phyloP scores from a whole-genome alignment of 2,113 vertebrate genomes.

The Micronisus gabar region DNA sequence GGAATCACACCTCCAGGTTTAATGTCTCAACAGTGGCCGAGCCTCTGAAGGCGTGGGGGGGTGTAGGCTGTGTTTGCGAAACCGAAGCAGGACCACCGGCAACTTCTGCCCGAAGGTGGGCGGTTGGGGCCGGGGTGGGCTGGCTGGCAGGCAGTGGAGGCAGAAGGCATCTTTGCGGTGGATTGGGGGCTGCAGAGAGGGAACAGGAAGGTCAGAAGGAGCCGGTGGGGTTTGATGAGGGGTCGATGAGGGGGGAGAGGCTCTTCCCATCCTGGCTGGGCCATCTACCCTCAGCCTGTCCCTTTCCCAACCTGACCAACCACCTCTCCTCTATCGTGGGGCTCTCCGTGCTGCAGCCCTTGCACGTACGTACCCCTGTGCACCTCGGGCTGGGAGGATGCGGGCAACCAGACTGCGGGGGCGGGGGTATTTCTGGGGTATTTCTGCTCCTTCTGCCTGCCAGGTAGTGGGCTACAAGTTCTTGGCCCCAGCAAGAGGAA shows the following conservation, averaged over 20 bases:
- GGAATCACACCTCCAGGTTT: background rate
- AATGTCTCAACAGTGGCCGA: background rate
- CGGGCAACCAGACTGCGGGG: accelerated
- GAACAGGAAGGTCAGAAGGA: background rate
- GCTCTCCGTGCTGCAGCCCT: background rate
- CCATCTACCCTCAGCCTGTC: background rate
- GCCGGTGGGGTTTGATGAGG: background rate
- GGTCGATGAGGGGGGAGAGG: accelerated
- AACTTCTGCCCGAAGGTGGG: background rate
- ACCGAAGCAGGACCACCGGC: accelerated
- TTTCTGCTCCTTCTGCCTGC: background rate
- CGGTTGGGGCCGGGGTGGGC: accelerated
- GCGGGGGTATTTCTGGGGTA: no score
- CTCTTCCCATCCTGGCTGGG: background rate
- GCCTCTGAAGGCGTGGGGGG: background rate
- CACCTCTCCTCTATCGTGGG: accelerated
- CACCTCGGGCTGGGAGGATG: background rate
- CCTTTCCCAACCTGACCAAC: background rate
- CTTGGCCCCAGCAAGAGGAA: background rate
- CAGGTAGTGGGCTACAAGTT: background rate
- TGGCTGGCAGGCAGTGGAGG: background rate
- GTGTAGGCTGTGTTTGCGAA: background rate
- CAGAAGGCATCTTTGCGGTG: background rate
- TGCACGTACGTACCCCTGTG: accelerated
- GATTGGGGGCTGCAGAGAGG: background rate